These are phyloP conservation scores for Rattus norvegicus DNA, from an alignment of 2,113 vertebrate genomes.

Conservation along the genomic window DNA sequence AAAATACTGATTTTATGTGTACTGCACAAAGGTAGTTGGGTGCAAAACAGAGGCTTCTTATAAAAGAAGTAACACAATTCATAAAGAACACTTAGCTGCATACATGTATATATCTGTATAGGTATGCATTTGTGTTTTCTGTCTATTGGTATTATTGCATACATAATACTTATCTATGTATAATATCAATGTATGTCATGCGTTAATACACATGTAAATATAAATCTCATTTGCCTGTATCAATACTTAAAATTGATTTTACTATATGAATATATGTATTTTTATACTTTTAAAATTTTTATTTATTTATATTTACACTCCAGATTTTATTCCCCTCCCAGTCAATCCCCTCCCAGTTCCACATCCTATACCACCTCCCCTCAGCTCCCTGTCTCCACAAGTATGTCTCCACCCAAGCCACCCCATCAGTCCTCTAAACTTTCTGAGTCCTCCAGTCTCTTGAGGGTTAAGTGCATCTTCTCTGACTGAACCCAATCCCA, in stretches of 20 bases:
- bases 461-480: no score
- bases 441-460: no score
- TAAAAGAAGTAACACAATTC: constrained; percentile 1
- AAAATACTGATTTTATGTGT: not conserved
- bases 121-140: not conserved
- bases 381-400: no score
- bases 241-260: not conserved
- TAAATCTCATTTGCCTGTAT: not conserved
- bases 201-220: not conserved
- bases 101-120: not conserved
- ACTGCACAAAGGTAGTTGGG: not conserved
- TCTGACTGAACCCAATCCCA: no score
- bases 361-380: no score
- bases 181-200: not conserved
- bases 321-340: no score
- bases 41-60: not conserved
- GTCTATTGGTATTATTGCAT: not conserved
- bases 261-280: not conserved
- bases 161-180: not conserved
- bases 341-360: no score
- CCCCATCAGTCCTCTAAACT: no score
- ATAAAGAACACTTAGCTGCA: not conserved
- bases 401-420: no score
- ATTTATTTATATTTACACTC: no score
- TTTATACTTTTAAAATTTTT: not conserved